Conservation (phyloP, 2,888 invertebrate genomes). For the Vanessa cardui region DNA sequence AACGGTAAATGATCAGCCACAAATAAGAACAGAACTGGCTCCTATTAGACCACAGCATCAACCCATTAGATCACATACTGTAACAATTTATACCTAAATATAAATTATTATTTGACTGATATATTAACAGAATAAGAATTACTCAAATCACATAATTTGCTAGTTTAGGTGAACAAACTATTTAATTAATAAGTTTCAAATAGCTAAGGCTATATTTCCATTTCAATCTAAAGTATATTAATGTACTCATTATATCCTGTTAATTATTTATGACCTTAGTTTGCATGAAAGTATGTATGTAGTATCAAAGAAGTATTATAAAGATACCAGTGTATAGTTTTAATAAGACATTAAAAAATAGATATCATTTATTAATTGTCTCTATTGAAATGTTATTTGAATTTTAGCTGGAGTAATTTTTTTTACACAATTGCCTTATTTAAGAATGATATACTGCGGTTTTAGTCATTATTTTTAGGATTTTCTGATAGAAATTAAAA, state of each 20-base stretch:
- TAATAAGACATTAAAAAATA: background rate
- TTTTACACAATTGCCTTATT: background rate
- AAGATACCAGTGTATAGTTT: slow-evolving; percentile 4
- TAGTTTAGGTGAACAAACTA: slow-evolving; percentile 5
- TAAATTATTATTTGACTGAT: slow-evolving; percentile 18
- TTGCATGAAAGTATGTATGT: background rate
- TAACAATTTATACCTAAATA: slow-evolving; percentile 68
- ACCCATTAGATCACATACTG: slow-evolving; percentile 70
- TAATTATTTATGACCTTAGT: background rate
- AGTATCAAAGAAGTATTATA: slow-evolving; percentile 1
- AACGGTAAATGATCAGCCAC: slow-evolving; percentile 56
- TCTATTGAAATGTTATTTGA: slow-evolving; percentile 1
- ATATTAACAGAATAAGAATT: slow-evolving; percentile 6
- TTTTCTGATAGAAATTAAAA: slow-evolving; percentile 25
- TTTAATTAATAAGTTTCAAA: slow-evolving; percentile 6
- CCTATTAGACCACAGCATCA: slow-evolving; percentile 42
- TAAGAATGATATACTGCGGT: slow-evolving; percentile 4
- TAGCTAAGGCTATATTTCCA: background rate
- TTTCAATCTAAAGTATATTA: background rate
- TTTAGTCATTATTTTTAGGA: slow-evolving; percentile 35
- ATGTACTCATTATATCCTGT: background rate
- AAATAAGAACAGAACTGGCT: slow-evolving; percentile 35
- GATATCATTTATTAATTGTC: background rate
- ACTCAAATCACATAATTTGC: slow-evolving; percentile 14
- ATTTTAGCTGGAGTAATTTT: background rate